These are phyloP conservation scores for Vesta saturnalis DNA, from an alignment of 2,888 invertebrate species.

Conservation along the genomic window DNA sequence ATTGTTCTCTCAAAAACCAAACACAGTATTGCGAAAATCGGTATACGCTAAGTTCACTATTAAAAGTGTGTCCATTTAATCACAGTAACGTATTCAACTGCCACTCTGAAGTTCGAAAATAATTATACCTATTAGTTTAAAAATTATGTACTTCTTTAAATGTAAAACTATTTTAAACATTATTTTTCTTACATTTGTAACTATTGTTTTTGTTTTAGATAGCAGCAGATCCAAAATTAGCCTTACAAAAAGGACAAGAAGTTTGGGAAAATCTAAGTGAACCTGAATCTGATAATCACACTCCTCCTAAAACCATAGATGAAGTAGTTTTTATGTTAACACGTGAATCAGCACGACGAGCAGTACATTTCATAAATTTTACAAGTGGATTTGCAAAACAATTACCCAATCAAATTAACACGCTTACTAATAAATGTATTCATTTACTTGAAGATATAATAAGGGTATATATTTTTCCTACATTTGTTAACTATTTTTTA, in stretches of 20 bases:
- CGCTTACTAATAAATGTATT: slow-evolving; percentile 66
- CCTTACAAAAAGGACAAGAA: slow-evolving; percentile 77
- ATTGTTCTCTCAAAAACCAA: too few species aligned
- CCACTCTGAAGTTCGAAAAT: too few species aligned
- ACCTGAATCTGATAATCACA: slow-evolving; percentile 88
- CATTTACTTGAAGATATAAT: slow-evolving; percentile 70
- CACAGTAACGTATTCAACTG: too few species aligned
- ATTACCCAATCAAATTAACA: slow-evolving; percentile 64
- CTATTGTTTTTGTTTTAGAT: slow-evolving; percentile 65
- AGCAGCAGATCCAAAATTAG: slow-evolving; percentile 80
- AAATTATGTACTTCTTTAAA: too few species aligned
- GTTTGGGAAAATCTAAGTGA: slow-evolving; percentile 76
- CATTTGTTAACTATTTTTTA: slow-evolving; percentile 42
- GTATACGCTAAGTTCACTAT: too few species aligned
- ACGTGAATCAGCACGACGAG: slow-evolving; percentile 78
- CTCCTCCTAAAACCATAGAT: slow-evolving; percentile 80
- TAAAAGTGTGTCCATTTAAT: too few species aligned
- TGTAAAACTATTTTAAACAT: too few species aligned
- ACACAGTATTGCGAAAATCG: too few species aligned
- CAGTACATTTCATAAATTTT: slow-evolving; percentile 83
- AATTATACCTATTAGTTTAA: too few species aligned
- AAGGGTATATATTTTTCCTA: slow-evolving; percentile 64
- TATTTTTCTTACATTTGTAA: not conserved
- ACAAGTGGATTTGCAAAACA: slow-evolving; percentile 68
- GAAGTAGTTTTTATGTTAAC: slow-evolving; percentile 79